Percentiles rank a stretch among this genome's conserved stretches.
These are phyloP conservation scores for Morpho helenor DNA, from an alignment of 2,888 invertebrate species.

Conservation along the genomic window DNA sequence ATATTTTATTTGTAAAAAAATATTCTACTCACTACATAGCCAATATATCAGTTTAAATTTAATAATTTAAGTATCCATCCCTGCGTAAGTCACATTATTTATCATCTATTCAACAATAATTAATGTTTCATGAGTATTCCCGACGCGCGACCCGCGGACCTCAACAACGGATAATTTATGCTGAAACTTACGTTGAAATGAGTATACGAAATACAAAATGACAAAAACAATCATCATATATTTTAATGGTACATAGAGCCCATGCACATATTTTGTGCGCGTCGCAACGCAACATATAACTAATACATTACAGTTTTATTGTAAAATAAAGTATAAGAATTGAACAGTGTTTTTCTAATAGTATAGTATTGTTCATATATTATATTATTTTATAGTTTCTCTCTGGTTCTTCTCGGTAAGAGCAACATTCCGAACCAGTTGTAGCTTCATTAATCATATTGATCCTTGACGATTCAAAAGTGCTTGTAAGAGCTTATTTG, in stretches of 20 bases:
- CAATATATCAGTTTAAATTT: slow-evolving; percentile 81
- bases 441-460: no score
- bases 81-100: slow-evolving; percentile 80
- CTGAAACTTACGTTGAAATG: slow-evolving; percentile 64
- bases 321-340: neutral
- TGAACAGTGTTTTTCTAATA: no score
- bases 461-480: no score
- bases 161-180: slow-evolving; percentile 71
- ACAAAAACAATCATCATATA: slow-evolving; percentile 60
- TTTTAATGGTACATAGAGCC: slow-evolving; percentile 49
- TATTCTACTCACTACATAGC: slow-evolving; percentile 84
- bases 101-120: slow-evolving; percentile 78
- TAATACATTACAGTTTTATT: neutral
- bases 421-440: no score
- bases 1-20: slow-evolving; percentile 85
- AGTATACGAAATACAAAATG: slow-evolving; percentile 47
- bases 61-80: slow-evolving; percentile 81
- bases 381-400: no score
- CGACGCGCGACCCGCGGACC: slow-evolving; percentile 47
- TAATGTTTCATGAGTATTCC: slow-evolving; percentile 77
- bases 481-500: no score
- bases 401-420: no score
- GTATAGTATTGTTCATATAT: no score
- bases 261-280: neutral
- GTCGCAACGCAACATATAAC: neutral